phyloP scores from a whole-genome alignment of 2,888 invertebrate species.

The Spicauda simplicius region DNA sequence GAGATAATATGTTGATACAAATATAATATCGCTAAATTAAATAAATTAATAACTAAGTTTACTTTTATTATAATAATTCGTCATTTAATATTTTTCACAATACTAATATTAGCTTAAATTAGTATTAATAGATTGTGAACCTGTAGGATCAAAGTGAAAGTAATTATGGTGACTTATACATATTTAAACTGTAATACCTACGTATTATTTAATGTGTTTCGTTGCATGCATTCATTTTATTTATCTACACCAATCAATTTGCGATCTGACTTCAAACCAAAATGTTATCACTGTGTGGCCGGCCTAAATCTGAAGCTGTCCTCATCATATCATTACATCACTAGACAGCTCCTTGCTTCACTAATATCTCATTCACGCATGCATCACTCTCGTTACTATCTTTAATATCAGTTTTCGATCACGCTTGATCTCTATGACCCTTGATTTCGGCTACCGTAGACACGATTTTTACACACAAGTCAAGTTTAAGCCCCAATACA shows the following conservation, averaged over 20 bases:
- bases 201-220: neutral
- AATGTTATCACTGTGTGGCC: conserved; percentile 34
- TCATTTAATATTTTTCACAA: too few species aligned
- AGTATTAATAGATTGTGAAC: neutral
- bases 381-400: conserved; percentile 73
- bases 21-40: too few species aligned
- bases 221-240: conserved; percentile 20
- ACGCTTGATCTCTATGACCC: conserved; percentile 81
- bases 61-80: too few species aligned
- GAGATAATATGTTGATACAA: too few species aligned
- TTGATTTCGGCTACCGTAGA: conserved; percentile 80
- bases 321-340: conserved; percentile 55
- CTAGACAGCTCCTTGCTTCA: conserved; percentile 53
- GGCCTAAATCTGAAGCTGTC: conserved; percentile 36
- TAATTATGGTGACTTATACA: neutral
- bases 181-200: neutral
- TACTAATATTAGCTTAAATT: too few species aligned
- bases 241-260: conserved; percentile 33
- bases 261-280: conserved; percentile 22
- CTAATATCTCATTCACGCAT: conserved; percentile 82
- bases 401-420: conserved; percentile 81
- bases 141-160: neutral
- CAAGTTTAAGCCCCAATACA: conserved; percentile 49
- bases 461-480: conserved; percentile 63
- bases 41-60: too few species aligned